Evolutionary conservation across 2,113 vertebrate species (phyloP).

Genomic region (human (Homo sapiens)): DNA sequence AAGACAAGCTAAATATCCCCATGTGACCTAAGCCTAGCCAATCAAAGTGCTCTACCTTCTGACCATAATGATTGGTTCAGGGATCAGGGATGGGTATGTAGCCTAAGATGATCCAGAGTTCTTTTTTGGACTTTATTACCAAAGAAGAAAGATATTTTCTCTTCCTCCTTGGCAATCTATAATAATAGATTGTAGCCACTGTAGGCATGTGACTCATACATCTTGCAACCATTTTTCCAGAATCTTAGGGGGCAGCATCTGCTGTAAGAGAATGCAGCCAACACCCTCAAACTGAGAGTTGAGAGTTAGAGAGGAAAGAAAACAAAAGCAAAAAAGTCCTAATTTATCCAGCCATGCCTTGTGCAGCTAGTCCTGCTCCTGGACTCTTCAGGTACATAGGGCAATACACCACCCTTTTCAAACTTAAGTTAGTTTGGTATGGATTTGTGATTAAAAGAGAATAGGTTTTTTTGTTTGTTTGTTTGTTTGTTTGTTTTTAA

Average conservation of each 20-base stretch:
- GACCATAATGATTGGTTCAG: not conserved
- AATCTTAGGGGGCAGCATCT: not conserved
- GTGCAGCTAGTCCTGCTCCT: not conserved
- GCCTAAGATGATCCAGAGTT: not conserved
- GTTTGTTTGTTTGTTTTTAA: too few species aligned
- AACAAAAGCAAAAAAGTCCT: not conserved
- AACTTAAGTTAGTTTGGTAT: not conserved
- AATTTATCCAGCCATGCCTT: not conserved
- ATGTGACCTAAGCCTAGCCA: not conserved
- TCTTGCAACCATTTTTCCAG: conserved; percentile 38
- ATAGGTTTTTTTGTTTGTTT: not conserved
- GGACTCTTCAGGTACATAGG: not conserved
- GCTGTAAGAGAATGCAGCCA: not conserved
- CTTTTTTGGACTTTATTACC: not conserved
- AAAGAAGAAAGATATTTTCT: conserved; percentile 27
- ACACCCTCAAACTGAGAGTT: not conserved
- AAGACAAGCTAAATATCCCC: not conserved
- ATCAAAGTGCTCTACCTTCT: not conserved
- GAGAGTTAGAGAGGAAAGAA: not conserved
- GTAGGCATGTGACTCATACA: not conserved
- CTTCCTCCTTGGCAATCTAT: not conserved
- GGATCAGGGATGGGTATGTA: not conserved
- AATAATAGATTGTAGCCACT: not conserved
- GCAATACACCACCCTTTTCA: not conserved
- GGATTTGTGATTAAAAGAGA: not conserved